Base-by-base conservation (phyloP, 2,113 vertebrate species). In the Halcyon senegalensis region DNA sequence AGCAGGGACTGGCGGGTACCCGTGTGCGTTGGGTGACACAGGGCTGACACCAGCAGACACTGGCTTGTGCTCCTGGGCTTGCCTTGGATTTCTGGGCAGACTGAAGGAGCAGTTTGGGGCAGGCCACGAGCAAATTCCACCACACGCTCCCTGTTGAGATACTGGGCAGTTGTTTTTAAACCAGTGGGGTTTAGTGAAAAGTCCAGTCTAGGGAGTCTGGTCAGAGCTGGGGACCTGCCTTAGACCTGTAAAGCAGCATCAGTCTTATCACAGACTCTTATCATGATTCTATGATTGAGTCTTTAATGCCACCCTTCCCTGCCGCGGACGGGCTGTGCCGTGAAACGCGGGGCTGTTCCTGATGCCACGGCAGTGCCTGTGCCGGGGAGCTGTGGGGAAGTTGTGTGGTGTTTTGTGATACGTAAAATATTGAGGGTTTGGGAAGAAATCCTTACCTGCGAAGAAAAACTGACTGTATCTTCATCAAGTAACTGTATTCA, bases 291-390 rank as follows among this genome's bases (percentile, higher is more conserved):
- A 16, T 43, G 43, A 43, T 15, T 15, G 43, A 0, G 35, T 23
- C 20, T 17, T 7, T 9, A 30, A 14, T 2, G 37, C 14, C 39
- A 3, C 23, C 23, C 2, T 9, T 21, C 6, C 39, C 13, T 6
- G 64, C n/a, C 16, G 3, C 2, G 2, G 19, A 7, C 28, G 44
- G 16, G 41, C 14, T 2, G 6, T 1, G 4, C 41, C 1, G 1
- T 5, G 2, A 4, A 9, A 16, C 5, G 2, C 2, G 12, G 35
- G 25, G 60, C 9, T 16, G 44, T 4, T 43, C 41, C 63, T 35
- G 48, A 7, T 0, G 9, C 68, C 2, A 6, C 16, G 10, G 50
- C 10, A 5, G 41, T 2, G 48, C 12, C 62, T 10, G 24, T 2
- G 30, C 18, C 2, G 28, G 7, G 27, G 4, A 21, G 27, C 55